Base-by-base conservation (phyloP, 2,113 vertebrate genomes). In the Toxotes jaculatrix region DNA sequence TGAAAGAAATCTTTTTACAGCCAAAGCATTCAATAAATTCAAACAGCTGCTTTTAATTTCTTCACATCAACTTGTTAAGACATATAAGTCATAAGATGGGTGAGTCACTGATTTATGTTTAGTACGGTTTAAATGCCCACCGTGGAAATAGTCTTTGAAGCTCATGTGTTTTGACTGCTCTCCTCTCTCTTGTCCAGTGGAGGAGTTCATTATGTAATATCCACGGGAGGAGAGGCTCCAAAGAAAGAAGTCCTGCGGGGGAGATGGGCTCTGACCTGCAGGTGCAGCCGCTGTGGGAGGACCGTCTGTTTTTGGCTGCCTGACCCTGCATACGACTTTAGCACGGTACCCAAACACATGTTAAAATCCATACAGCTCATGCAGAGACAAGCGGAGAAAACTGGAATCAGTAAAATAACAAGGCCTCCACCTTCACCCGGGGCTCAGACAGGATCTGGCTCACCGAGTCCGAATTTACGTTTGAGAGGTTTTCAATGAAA, bases 241-340 rank as follows among this genome's bases (percentile, higher is more conserved):
- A 71, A 74, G 73, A 62, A 82, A 77, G 78, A 55, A 60, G 42
- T 47, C 49, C 49, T 0, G 32, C 66, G 74, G 68, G 64, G 36
- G 79, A 70, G 77, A 55, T 1, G 40, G 64, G 76, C 82, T 79
- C 63, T 83, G 86, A 80, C 84, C 82, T 80, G 57, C 88, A 90
- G 91, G 66, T 91, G 91, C 87, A 65, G 82, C 47, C 49, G 11
- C 75, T 55, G 82, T 71, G 14, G 80, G 83, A 84, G 81, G 13
- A 49, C 42, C 0, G 47, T 27, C 77, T 83, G 79, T 36, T 81
- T 83, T 68, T 60, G 51, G 56, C 59, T 70, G 56, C 59, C 6
- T 49, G 63, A 60, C 70, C 51, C 56, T 36, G 47, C 31, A 9
- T 10, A 38, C 27, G 38, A 74, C 36, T 63, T 80, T 34, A 62